Base-by-base conservation (phyloP, 2,888 invertebrate genomes). In the Campopleginae sp. region DNA sequence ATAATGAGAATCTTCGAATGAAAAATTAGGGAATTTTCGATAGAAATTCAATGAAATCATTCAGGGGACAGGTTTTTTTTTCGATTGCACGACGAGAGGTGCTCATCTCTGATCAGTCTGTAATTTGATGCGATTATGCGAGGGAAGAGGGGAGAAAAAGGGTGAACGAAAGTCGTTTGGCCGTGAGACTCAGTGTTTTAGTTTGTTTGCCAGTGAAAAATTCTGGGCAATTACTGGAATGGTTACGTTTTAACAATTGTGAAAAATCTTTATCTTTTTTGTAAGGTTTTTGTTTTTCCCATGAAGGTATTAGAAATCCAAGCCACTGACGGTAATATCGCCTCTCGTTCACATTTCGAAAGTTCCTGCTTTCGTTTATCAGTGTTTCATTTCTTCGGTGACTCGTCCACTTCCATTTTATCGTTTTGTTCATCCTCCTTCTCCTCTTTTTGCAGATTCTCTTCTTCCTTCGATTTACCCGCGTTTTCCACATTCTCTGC, bases 371-470 rank as follows among this genome's bases (percentile, higher is more conserved):
- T 82, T 87, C 54, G 48, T 63, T 27, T 38, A 38, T 66, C 27
- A 65, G 63, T 74, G 33, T 77, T 70, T 88, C 82, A 88, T 80
- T 82, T 86, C 54, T 86, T 87, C 42, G 89, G 89, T 86, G 89
- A 90, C 86, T 90, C 88, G 78, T 91, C 91, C 14, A 90, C 86
- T 65, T 90, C 90, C 90, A 90, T 91, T 77, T 88, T 82, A 70
- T 91, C 90, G 72, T 33, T 85, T 82, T 88, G 58, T 44, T 65
- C 72, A 63, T 86, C 72, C 27, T 38, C 74, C 3, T 46, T 44
- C 17, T 82, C 74, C 17, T 76, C 31, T 8, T 76, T 42, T 42
- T 75, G 65, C n/a, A 19, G 38, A 17, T 63, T 12, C 23, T 46
- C 68, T 5, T 51, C 58, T n/a, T 85, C 74, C n/a, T 66, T n/a